Evolutionary conservation across 2,113 vertebrate genomes (phyloP).

Genomic region (Psammodynastes pulverulentus): DNA sequence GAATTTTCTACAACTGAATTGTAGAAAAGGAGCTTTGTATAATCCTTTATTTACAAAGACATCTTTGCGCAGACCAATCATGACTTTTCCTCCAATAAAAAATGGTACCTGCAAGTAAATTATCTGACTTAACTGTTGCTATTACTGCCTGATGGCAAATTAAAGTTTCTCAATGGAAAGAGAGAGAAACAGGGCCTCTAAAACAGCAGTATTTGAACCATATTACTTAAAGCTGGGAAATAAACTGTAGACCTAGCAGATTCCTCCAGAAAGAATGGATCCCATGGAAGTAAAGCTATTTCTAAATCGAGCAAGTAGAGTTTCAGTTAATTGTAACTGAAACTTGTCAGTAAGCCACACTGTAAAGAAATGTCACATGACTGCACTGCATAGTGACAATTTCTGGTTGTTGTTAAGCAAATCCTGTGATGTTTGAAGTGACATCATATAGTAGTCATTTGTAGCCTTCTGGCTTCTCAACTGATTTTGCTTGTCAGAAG

Average conservation of each 20-base stretch:
- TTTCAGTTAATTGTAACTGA: not conserved
- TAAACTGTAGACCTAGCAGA: not conserved
- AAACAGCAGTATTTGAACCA: not conserved
- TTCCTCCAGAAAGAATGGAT: not conserved
- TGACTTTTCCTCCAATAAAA: not conserved
- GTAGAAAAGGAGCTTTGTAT: not conserved
- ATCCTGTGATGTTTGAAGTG: not conserved
- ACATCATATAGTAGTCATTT: not conserved
- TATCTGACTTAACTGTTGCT: not conserved
- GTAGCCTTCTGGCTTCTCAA: not conserved
- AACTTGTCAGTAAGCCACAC: not conserved
- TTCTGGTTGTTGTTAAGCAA: not conserved
- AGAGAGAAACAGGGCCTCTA: not conserved
- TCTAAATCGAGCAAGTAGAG: not conserved
- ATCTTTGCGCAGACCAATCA: not conserved
- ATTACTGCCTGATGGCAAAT: not conserved
- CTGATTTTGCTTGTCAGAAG: not conserved
- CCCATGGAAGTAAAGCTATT: not conserved
- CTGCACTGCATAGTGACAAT: not conserved
- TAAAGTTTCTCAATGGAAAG: not conserved
- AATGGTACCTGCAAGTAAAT: not conserved
- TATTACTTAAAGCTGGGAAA: not conserved
- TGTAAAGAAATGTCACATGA: not conserved
- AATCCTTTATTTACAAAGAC: not conserved
- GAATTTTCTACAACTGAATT: not conserved